A percentile compares a stretch with the other conserved stretches of the same genome.
These are phyloP conservation scores for Pseudocheirus occidentalis DNA, from an alignment of 2,797 vertebrate genomes.

Conservation along the genomic window DNA sequence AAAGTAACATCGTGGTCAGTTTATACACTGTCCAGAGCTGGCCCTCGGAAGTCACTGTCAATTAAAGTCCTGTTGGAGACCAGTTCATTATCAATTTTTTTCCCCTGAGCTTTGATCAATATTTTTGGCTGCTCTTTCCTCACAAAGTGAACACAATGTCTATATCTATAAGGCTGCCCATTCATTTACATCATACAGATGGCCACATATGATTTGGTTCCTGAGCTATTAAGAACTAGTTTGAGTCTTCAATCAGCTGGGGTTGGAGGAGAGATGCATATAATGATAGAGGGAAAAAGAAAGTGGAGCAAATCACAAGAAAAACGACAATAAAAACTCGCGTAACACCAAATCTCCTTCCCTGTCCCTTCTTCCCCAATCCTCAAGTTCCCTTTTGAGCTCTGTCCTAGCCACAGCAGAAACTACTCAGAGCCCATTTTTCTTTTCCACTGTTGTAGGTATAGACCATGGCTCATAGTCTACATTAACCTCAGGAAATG, in stretches of 20 bases:
- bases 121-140: constrained; percentile 83
- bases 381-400: not conserved
- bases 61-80: constrained; percentile 83
- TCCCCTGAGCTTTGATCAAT: constrained; percentile 80
- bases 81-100: constrained; percentile 83
- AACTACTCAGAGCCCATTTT: not conserved
- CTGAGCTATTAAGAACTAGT: constrained; percentile 74
- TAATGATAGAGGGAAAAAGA: constrained; percentile 45
- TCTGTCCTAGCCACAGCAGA: not conserved
- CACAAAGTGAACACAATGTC: constrained; percentile 81
- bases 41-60: constrained; percentile 83
- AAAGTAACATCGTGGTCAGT: constrained; percentile 82
- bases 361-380: not conserved
- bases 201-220: constrained; percentile 80
- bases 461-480: not conserved
- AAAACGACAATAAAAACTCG: not conserved
- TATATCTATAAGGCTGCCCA: constrained; percentile 79
- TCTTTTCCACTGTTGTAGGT: not conserved
- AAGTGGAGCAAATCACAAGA: constrained; percentile 28
- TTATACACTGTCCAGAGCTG: constrained; percentile 80
- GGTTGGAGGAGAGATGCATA: constrained; percentile 47
- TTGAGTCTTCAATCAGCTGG: constrained; percentile 67
- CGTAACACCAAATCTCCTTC: not conserved
- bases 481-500: not conserved
- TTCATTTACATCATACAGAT: constrained; percentile 84